Conservation (phyloP, 2,888 invertebrate genomes). For the Pristionchus japonicus region DNA sequence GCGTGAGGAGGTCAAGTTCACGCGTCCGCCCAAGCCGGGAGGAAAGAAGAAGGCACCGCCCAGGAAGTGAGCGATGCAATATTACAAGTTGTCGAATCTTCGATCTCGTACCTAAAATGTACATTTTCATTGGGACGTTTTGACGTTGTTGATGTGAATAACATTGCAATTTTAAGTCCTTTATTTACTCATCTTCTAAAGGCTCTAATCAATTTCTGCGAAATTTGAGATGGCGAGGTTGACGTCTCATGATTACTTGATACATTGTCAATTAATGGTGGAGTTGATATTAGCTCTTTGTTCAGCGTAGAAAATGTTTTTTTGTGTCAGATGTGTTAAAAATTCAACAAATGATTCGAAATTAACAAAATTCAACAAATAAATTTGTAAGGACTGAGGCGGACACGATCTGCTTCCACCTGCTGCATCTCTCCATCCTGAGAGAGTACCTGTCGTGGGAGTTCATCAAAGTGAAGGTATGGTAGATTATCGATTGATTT, state of each 20-base stretch:
- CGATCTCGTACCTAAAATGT: too few species aligned
- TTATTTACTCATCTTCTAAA: too few species aligned
- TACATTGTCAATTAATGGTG: too few species aligned
- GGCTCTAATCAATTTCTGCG: too few species aligned
- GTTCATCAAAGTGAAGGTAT: slow-evolving; percentile 80
- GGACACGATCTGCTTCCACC: slow-evolving; percentile 81
- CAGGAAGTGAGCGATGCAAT: slow-evolving; percentile 47
- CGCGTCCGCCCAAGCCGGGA: slow-evolving; percentile 44
- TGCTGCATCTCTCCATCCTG: slow-evolving; percentile 91
- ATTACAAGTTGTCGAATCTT: too few species aligned
- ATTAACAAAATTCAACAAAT: too few species aligned
- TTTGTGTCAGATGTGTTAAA: neutral
- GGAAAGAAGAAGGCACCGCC: slow-evolving; percentile 45
- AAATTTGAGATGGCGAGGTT: too few species aligned
- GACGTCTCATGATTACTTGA: too few species aligned
- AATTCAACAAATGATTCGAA: too few species aligned
- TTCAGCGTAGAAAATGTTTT: neutral
- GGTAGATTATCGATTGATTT: neutral
- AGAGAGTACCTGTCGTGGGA: slow-evolving; percentile 93
- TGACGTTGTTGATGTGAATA: too few species aligned
- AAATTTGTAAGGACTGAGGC: slow-evolving; percentile 23
- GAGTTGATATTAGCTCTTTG: neutral
- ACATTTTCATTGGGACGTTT: too few species aligned
- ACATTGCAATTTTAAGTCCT: too few species aligned
- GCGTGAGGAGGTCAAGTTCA: slow-evolving; percentile 86